Conservation (phyloP, 2,888 invertebrate genomes). For the Cryptops parisi region DNA sequence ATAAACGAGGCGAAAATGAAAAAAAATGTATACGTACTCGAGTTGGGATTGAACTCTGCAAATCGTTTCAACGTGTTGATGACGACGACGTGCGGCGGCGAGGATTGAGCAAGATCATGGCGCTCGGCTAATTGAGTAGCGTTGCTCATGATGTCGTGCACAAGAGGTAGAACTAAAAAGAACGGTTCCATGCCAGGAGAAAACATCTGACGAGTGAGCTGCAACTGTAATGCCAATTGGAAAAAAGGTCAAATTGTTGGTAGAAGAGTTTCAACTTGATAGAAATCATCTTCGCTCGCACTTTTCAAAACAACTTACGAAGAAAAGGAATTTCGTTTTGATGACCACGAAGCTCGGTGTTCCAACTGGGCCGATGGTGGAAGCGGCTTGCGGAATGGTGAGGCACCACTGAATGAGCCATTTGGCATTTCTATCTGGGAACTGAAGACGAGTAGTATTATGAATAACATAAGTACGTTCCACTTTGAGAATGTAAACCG, state of each 20-base stretch:
- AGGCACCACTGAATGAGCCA: slow-evolving; percentile 89
- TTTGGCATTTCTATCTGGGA: slow-evolving; percentile 43
- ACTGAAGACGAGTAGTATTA: too few relatives aligned
- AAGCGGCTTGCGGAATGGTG: slow-evolving; percentile 73
- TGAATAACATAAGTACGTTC: not conserved
- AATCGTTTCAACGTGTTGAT: slow-evolving; percentile 16
- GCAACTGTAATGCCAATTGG: slow-evolving; percentile 39
- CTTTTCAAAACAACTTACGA: slow-evolving; percentile 40
- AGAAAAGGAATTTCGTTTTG: slow-evolving; percentile 77
- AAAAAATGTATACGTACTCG: slow-evolving; percentile 8
- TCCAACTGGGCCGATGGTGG: slow-evolving; percentile 76
- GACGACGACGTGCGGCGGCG: slow-evolving; percentile 18
- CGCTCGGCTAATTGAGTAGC: slow-evolving; percentile 74
- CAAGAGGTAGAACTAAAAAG: slow-evolving; percentile 67
- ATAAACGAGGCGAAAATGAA: not conserved
- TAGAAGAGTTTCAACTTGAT: too few relatives aligned
- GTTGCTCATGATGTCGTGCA: slow-evolving; percentile 77
- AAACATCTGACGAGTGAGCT: slow-evolving; percentile 50
- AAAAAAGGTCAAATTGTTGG: slow-evolving; percentile 17
- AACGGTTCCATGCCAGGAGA: slow-evolving; percentile 45
- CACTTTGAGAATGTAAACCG: not conserved
- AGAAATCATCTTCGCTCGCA: too few relatives aligned
- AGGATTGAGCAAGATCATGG: slow-evolving; percentile 23
- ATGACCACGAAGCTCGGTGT: slow-evolving; percentile 73
- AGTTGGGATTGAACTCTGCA: slow-evolving; percentile 17